These are phyloP conservation scores for Craterocephalus amniculus DNA, from an alignment of 2,797 vertebrate species.

Conservation along the genomic window DNA sequence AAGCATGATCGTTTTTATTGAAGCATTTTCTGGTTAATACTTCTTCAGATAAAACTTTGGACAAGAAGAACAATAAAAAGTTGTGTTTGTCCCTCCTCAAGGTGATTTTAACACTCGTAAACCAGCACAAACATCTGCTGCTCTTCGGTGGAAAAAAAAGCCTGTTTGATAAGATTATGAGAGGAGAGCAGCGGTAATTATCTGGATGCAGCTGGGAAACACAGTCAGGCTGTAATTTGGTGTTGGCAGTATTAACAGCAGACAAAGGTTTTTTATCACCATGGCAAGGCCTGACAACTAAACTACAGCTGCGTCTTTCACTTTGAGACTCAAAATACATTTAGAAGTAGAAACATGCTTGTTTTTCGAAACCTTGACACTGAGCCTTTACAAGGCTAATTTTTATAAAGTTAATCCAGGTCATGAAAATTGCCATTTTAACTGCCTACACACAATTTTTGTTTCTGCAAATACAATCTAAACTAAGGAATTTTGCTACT, in stretches of 20 bases:
- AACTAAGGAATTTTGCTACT: neutral
- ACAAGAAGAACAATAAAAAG: neutral
- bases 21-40: neutral
- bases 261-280: slow-evolving; percentile 33
- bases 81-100: neutral
- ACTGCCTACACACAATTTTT: neutral
- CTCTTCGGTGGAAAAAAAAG: slow-evolving; percentile 7
- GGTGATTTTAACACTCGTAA: neutral
- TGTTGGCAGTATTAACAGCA: slow-evolving; percentile 30
- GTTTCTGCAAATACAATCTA: slow-evolving; percentile 1
- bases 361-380: neutral
- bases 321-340: neutral
- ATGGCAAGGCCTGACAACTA: slow-evolving; percentile 7
- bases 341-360: neutral
- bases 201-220: slow-evolving; percentile 41
- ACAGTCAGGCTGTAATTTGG: slow-evolving; percentile 39
- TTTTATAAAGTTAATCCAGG: neutral
- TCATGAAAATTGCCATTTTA: neutral
- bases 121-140: neutral
- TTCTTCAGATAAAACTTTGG: slow-evolving; percentile 1
- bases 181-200: slow-evolving; percentile 24
- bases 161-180: slow-evolving; percentile 29
- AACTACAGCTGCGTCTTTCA: slow-evolving; percentile 41
- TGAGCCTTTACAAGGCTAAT: neutral
- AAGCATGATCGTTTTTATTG: neutral